Conservation (phyloP, 1,140 invertebrate genomes). For the Pseudachorutes palmiensis region DNA sequence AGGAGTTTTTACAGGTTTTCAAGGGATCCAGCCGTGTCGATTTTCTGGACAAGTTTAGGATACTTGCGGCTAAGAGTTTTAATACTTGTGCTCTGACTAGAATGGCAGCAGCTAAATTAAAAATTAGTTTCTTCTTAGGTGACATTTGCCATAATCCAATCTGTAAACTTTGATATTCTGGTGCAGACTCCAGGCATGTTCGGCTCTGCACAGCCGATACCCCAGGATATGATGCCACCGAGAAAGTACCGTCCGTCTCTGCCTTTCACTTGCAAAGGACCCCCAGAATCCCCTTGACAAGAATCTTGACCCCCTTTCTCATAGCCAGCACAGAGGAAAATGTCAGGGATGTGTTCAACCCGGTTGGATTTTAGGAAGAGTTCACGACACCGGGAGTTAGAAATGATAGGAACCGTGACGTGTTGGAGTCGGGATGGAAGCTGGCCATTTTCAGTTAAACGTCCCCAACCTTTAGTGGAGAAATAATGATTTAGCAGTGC, state of each 20-base stretch:
- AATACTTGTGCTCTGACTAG: conserved; percentile 7
- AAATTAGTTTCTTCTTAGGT: conserved; percentile 44
- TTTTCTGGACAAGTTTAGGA: neutral
- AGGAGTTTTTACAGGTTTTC: too few species aligned
- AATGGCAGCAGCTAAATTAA: neutral
- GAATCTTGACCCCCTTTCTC: conserved; percentile 82
- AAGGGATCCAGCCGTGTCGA: too few species aligned
- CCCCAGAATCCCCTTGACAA: conserved; percentile 59
- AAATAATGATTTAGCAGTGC: neutral
- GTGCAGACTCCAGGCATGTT: conserved; percentile 81
- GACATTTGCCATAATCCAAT: conserved; percentile 83
- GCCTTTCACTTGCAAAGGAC: conserved; percentile 79
- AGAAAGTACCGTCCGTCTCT: conserved; percentile 82
- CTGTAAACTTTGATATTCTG: conserved; percentile 88
- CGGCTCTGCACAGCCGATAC: conserved; percentile 32
- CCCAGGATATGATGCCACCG: conserved; percentile 93
- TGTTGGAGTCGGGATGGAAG: conserved; percentile 77
- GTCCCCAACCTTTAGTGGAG: conserved; percentile 19
- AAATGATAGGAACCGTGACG: conserved; percentile 87
- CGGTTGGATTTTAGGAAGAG: conserved; percentile 84
- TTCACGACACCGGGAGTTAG: conserved; percentile 81
- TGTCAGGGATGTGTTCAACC: conserved; percentile 86
- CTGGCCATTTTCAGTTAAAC: conserved; percentile 76
- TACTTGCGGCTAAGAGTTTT: neutral
- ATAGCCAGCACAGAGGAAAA: conserved; percentile 87